Base-by-base conservation (phyloP, 2,888 invertebrate species). In the Archips crataeganus region DNA sequence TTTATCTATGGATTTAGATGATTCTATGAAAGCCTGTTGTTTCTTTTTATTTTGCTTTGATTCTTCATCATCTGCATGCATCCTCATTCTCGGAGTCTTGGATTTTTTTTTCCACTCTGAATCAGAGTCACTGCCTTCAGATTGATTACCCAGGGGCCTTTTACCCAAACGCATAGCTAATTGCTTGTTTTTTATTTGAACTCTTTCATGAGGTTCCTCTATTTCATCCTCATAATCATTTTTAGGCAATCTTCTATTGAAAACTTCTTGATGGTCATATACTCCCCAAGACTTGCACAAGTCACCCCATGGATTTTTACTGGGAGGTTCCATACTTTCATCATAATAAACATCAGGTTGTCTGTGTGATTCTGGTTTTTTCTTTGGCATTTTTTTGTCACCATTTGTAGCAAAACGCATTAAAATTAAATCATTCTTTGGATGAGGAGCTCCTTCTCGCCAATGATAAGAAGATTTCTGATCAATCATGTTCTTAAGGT, bases 21-120 rank as follows among this genome's bases (percentile, higher is more conserved):
- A 79, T 80, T 80, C 85, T 51, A 65, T 49, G 72, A 73, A 79
- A 75, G 75, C 70, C 77, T 81, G 83, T 77, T 81, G 84, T 80
- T 80, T 88, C 80, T 80, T 90, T 81, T 88, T 87, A 79, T 80
- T 91, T 78, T 83, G 89, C 83, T 95, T 96, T 71, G 96, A 95
- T 87, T 97, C 97, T 88, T 97, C 97, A 84, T 98, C 98, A 89
- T 98, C 98, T n/a, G 98, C 98, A 87, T 97, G 97, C 98, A 98
- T 98, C 81, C 97, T 94, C 97, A 98, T 97, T 81, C 97, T 92
- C 9, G 97, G 96, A 63, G 95, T 89, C 90, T 97, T 97, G 66
- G 95, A 95, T 82, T 95, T 95, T 74, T 91, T 94, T 80, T 94
- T 94, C 96, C 95, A 95, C 79, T 95, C 95, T 11, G 94, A 90